phyloP scores from a whole-genome alignment of 2,888 invertebrate genomes.

The Cylloceria caligata region DNA sequence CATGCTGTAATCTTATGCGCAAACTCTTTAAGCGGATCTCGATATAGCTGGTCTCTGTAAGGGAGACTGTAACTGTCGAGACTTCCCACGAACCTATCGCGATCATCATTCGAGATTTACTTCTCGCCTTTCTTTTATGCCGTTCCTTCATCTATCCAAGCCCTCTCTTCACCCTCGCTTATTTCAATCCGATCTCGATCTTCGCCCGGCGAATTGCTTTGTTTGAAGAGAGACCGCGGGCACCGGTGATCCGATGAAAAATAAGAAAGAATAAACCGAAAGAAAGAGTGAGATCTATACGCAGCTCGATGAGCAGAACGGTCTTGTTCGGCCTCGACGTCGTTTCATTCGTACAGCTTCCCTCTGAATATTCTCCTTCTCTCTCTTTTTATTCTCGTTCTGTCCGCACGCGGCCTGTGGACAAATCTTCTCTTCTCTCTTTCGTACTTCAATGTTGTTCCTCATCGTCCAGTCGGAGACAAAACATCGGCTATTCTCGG shows the following conservation, averaged over 20 bases:
- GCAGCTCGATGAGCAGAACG: conserved; percentile 25
- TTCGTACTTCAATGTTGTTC: conserved; percentile 42
- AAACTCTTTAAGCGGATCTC: conserved; percentile 1
- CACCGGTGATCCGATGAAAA: conserved; percentile 40
- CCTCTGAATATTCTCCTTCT: conserved; percentile 1
- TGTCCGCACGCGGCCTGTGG: conserved; percentile 19
- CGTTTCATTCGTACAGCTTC: conserved; percentile 28
- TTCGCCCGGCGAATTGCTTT: conserved; percentile 61
- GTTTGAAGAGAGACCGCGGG: conserved; percentile 53
- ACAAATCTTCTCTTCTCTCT: conserved; percentile 29
- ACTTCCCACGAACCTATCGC: conserved; percentile 30
- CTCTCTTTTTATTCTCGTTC: conserved; percentile 42
- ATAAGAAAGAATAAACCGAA: conserved; percentile 37
- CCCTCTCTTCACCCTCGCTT: conserved; percentile 34
- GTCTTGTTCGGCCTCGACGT: conserved; percentile 44
- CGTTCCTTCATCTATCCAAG: conserved; percentile 24
- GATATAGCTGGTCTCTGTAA: not conserved
- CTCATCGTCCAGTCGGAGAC: conserved; percentile 60
- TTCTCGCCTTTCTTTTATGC: conserved; percentile 42
- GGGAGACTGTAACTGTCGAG: conserved; percentile 6
- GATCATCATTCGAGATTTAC: conserved; percentile 45
- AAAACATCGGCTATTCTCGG: conserved; percentile 73
- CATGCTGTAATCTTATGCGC: conserved; percentile 6
- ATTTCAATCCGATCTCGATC: conserved; percentile 68
- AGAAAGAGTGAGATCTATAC: conserved; percentile 59